phyloP scores from a whole-genome alignment of 1,140 invertebrate species.

The Drosophila nigrodunni region DNA sequence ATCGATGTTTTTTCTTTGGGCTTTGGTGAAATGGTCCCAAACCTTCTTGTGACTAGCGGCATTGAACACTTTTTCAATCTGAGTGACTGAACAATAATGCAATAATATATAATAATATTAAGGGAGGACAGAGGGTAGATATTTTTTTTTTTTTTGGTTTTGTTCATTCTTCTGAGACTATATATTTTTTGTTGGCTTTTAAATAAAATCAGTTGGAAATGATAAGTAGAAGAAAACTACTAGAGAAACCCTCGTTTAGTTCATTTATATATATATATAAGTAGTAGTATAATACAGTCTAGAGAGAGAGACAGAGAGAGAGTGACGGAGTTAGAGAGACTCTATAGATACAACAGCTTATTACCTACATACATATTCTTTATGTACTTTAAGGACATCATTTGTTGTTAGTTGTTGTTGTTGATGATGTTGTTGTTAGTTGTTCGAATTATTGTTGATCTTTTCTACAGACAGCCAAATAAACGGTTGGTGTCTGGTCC shows the following conservation, averaged over 20 bases:
- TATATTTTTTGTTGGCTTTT: constrained; percentile 61
- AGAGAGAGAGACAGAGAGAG: constrained; percentile 43
- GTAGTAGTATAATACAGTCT: constrained; percentile 56
- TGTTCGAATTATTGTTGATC: constrained; percentile 6
- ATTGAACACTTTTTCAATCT: constrained; percentile 98
- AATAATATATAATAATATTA: constrained; percentile 84
- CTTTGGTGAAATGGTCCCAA: constrained; percentile 99
- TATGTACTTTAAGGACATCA: constrained; percentile 26
- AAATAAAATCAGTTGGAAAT: constrained; percentile 43
- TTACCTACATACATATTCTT: constrained; percentile 54
- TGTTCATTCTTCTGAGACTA: constrained; percentile 57
- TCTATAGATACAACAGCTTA: constrained; percentile 53
- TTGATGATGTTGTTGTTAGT: constrained; percentile 24
- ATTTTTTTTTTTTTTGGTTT: constrained; percentile 64
- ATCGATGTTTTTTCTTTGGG: constrained; percentile 98
- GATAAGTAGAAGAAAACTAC: constrained; percentile 63
- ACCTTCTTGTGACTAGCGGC: constrained; percentile 98
- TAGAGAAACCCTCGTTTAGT: constrained; percentile 65
- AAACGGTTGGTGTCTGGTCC: constrained; percentile 49
- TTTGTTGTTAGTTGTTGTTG: constrained; percentile 45
- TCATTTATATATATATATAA: constrained; percentile 49
- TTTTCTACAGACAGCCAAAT: constrained; percentile 38
- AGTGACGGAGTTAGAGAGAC: constrained; percentile 4
- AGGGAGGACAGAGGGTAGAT: constrained; percentile 81
- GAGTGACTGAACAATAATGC: constrained; percentile 92